A percentile compares a stretch with the other conserved stretches of the same genome.
These are phyloP conservation scores for Rhagium mordax DNA, from an alignment of 2,888 invertebrate genomes.

Conservation along the genomic window DNA sequence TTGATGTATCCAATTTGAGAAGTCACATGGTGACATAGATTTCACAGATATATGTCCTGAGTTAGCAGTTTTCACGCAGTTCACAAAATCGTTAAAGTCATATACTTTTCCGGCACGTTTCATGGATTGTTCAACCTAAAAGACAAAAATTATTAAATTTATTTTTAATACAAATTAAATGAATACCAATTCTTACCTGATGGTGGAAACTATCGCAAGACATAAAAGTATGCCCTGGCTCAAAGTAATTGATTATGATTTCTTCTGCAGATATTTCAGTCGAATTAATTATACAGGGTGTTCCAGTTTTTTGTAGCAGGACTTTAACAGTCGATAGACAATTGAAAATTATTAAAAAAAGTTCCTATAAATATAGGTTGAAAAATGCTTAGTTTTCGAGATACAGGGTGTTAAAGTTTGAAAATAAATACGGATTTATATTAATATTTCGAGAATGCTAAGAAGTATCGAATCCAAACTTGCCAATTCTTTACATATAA, in stretches of 20 bases:
- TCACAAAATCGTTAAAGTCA: not conserved
- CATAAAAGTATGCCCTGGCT: not conserved
- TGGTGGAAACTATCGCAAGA: not conserved
- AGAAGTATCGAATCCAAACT: too few relatives aligned
- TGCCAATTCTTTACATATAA: too few relatives aligned
- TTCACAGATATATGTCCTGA: not conserved
- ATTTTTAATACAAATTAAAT: too few relatives aligned
- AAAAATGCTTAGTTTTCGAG: too few relatives aligned
- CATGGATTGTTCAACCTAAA: not conserved
- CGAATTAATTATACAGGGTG: not conserved
- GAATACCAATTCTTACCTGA: not conserved
- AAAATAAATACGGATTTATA: too few relatives aligned
- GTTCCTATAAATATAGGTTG: too few relatives aligned
- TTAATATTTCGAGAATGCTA: too few relatives aligned
- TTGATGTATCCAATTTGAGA: not conserved
- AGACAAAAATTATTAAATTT: too few relatives aligned
- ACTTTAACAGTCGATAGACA: too few relatives aligned
- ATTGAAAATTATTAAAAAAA: too few relatives aligned
- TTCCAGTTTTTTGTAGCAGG: too few relatives aligned
- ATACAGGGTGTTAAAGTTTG: too few relatives aligned
- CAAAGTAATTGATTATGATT: not conserved
- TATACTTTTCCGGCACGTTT: not conserved
- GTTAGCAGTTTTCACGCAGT: not conserved
- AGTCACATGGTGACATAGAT: not conserved
- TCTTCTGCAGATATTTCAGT: not conserved